Conservation (phyloP, 23 tunicate species). For the Halocynthia roretzi region DNA sequence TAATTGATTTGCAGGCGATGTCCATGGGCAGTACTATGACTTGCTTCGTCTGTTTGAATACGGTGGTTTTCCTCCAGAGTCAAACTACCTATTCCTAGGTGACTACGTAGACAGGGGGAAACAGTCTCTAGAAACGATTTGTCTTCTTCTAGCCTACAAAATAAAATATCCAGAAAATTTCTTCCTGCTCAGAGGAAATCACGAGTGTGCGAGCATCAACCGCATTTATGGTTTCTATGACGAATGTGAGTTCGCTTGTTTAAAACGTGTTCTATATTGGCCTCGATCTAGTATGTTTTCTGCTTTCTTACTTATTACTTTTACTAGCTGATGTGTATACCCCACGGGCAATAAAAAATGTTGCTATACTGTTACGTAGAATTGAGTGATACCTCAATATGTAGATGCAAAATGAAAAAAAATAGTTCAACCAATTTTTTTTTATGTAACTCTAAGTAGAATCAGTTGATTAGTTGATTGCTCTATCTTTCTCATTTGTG, state of each 20-base stretch:
- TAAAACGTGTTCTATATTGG: too few species aligned
- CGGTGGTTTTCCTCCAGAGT: slow-evolving; percentile 97
- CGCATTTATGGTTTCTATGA: slow-evolving; percentile 98
- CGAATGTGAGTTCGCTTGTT: slow-evolving; percentile 51
- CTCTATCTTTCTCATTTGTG: too few species aligned
- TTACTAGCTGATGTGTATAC: too few species aligned
- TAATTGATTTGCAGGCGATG: slow-evolving; percentile 18
- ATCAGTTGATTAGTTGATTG: too few species aligned
- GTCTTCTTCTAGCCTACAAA: slow-evolving; percentile 93
- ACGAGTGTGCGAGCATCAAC: slow-evolving; percentile 97
- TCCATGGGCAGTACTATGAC: slow-evolving; percentile 98
- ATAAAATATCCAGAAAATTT: slow-evolving; percentile 98
- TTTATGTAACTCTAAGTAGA: too few species aligned
- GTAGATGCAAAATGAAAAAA: too few species aligned
- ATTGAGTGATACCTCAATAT: too few species aligned
- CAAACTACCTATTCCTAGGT: slow-evolving; percentile 90
- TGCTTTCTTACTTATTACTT: too few species aligned
- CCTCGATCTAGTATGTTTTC: too few species aligned
- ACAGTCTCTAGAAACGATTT: slow-evolving; percentile 97
- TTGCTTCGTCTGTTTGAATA: slow-evolving; percentile 93
- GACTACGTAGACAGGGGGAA: slow-evolving; percentile 99
- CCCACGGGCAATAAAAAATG: too few species aligned
- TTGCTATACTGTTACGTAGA: too few species aligned
- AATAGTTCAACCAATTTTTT: too few species aligned
- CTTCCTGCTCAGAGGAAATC: slow-evolving; percentile 94